These are phyloP conservation scores for Ceratina australensis DNA, from an alignment of 1,140 invertebrate genomes.

Conservation along the genomic window DNA sequence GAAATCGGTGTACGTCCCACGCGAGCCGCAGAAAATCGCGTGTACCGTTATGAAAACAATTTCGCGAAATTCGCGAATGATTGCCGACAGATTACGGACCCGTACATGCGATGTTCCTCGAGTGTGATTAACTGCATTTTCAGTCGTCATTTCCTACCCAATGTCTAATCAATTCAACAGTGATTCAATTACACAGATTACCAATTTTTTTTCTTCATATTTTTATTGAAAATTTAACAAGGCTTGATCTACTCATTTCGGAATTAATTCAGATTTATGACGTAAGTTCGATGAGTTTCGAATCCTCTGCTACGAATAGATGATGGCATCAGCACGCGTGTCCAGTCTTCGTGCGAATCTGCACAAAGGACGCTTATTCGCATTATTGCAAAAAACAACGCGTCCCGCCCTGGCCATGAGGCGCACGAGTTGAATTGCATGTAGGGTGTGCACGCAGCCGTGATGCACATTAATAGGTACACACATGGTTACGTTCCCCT, in stretches of 20 bases:
- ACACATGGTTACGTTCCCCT: not conserved
- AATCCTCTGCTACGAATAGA: not conserved
- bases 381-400: constrained; percentile 52
- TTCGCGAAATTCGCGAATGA: not conserved
- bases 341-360: constrained; percentile 19
- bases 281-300: too few species aligned
- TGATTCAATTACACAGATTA: too few species aligned
- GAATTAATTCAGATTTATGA: too few species aligned
- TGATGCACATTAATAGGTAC: constrained; percentile 57
- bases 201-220: too few species aligned
- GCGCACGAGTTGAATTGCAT: constrained; percentile 47
- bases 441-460: constrained; percentile 61
- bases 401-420: constrained; percentile 55
- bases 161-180: too few species aligned
- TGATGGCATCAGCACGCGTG: not conserved
- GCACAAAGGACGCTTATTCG: constrained; percentile 41
- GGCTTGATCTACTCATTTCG: too few species aligned
- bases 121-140: too few species aligned
- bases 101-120: too few species aligned
- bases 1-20: constrained; percentile 1
- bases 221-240: too few species aligned
- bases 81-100: constrained; percentile 7
- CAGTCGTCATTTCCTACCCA: too few species aligned
- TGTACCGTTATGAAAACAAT: constrained; percentile 14
- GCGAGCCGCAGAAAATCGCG: not conserved